A percentile compares a stretch with the other conserved stretches of the same genome.
phyloP scores from a whole-genome alignment of 2,797 vertebrate genomes.

The Heterohyrax brucei region DNA sequence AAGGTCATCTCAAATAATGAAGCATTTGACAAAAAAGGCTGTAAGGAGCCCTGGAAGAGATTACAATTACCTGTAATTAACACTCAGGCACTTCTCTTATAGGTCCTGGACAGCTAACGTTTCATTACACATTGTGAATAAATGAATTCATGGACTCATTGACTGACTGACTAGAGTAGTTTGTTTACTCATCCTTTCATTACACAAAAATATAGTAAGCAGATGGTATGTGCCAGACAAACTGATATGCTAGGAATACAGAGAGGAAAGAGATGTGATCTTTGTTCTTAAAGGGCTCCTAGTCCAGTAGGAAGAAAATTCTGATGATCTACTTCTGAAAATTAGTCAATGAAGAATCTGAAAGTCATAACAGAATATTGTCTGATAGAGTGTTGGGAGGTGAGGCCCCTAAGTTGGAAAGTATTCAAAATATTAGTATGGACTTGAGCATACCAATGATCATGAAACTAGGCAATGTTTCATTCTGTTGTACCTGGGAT shows the following conservation, averaged over 20 bases:
- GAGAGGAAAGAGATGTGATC: background rate
- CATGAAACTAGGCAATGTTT: background rate
- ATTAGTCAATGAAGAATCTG: background rate
- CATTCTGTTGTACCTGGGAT: background rate
- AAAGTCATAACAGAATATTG: background rate
- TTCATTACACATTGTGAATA: constrained; percentile 2
- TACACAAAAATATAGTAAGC: background rate
- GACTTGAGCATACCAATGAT: no score
- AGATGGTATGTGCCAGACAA: background rate
- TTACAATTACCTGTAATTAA: background rate
- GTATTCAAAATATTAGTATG: background rate
- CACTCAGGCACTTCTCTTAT: constrained; percentile 2
- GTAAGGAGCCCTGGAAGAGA: background rate
- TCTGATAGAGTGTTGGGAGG: background rate
- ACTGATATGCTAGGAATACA: background rate
- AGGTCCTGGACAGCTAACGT: background rate
- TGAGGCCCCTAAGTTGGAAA: background rate
- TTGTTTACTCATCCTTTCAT: constrained; percentile 9
- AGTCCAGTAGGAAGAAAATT: background rate
- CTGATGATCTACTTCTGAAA: background rate
- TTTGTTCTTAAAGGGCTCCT: constrained; percentile 15
- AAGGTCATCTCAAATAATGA: constrained; percentile 31
- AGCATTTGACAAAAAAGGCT: constrained; percentile 55
- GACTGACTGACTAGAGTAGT: background rate
- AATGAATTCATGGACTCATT: constrained; percentile 20